phyloP scores from a whole-genome alignment of 1,140 invertebrate species.

The Dendrolimus punctatus region DNA sequence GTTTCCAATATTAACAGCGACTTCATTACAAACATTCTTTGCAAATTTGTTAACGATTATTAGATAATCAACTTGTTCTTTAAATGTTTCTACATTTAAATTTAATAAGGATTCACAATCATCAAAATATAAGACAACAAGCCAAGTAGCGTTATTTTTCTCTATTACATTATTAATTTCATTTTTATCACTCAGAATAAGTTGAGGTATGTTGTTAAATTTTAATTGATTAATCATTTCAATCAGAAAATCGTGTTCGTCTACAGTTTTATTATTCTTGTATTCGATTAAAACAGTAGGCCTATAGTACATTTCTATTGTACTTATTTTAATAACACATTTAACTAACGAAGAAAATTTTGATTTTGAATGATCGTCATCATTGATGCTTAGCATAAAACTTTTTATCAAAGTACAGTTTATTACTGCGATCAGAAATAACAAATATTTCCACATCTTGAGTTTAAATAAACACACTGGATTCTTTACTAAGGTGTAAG shows the following conservation, averaged over 20 bases:
- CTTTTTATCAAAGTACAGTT: no score
- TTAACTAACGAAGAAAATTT: constrained; percentile 4
- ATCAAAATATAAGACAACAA: constrained; percentile 19
- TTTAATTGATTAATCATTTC: constrained; percentile 7
- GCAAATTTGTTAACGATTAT: constrained; percentile 17
- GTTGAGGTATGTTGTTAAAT: constrained; percentile 2
- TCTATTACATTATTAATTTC: constrained; percentile 5
- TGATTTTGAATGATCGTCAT: no score
- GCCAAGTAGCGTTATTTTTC: constrained; percentile 13
- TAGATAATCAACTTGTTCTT: constrained; percentile 26
- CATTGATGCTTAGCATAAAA: no score
- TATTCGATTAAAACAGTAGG: constrained; percentile 12
- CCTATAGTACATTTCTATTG: constrained; percentile 8
- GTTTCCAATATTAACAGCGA: constrained; percentile 10
- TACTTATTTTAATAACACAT: constrained; percentile 14
- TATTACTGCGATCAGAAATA: no score
- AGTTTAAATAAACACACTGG: no score
- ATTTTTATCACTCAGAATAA: constrained; percentile 8
- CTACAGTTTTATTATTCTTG: not conserved
- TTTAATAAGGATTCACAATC: constrained; percentile 14
- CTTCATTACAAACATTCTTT: constrained; percentile 10
- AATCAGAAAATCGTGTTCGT: constrained; percentile 8
- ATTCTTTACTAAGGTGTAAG: no score
- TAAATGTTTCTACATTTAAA: constrained; percentile 7
- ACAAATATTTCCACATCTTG: no score